Evolutionary conservation across 2,888 invertebrate species (phyloP), one percentile per base, ranked within the genome.

Genomic region (Hypolimnas misippus): DNA sequence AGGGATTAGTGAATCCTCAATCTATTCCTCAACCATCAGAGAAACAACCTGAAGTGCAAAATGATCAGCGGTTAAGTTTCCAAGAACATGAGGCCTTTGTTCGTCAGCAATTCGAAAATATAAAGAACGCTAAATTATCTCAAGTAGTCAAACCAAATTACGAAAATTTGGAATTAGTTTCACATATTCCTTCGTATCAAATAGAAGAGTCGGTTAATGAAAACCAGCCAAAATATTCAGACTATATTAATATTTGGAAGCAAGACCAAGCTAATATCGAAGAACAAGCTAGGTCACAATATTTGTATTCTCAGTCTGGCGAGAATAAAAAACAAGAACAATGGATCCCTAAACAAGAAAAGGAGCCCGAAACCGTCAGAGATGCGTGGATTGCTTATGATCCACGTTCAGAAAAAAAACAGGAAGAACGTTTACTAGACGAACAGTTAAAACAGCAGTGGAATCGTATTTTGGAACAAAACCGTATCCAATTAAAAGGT

Each of bases 361-460:
- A 62, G 65, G 54, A 68, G 42, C 54, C 56, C 46, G 49, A 49
- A 40, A 2, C 8, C 19, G 42, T 33, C 19, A 40, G 8, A 44
- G 71, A 70, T 33, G 65, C 66, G 42, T 63, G 74, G n/a, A 56
- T 74, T 42, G 72, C 74, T n/a, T 71, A 74, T 31, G 69, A 66
- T 42, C 67, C 67, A 31, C 50, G 49, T 19, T 52, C 55, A 3
- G 68, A 71, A 35, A 71, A 69, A 25, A 61, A 53, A 12, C 57
- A 71, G 12, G 59, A 55, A 40, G 62, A 61, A 38, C 60, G 35
- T 2, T 54, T 55, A 38, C 44, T 65, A 63, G 52, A 65, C 19
- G 67, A 66, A 29, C 52, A 64, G 55, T 51, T 70, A 6, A 62
- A 69, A 56, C 60, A 72, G 51, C 65, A 69, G 17, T 72, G 71